Percentiles rank a stretch among this genome's conserved stretches.
Conservation (phyloP, 2,888 invertebrate species). For the Polydrusus tereticollis region DNA sequence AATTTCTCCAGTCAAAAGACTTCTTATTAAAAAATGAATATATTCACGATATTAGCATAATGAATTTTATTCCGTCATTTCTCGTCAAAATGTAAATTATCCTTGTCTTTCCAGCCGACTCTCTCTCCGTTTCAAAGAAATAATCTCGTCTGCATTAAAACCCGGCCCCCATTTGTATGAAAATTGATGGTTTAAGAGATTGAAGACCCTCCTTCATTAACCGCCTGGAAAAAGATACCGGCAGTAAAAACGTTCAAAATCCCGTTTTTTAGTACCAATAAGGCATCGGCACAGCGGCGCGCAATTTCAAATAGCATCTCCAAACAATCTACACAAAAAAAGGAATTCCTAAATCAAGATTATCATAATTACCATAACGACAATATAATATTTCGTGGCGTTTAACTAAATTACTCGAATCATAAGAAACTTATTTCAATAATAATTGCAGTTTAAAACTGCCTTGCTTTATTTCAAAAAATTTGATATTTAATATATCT, state of each 20-base stretch:
- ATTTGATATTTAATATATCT: no score
- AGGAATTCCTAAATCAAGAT: no score
- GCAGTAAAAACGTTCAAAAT: slow-evolving; percentile 19
- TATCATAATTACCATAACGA: no score
- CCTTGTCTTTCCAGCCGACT: neutral
- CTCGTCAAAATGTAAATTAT: slow-evolving; percentile 14
- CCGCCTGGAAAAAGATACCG: slow-evolving; percentile 24
- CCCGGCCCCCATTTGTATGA: slow-evolving; percentile 24
- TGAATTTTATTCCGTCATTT: slow-evolving; percentile 3
- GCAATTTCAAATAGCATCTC: no score
- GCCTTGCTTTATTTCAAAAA: no score
- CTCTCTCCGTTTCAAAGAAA: neutral
- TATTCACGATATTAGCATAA: neutral
- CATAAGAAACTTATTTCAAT: no score
- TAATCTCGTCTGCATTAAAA: slow-evolving; percentile 16
- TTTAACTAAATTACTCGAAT: no score
- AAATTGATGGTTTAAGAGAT: slow-evolving; percentile 30
- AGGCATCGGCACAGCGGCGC: neutral
- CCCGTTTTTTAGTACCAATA: slow-evolving; percentile 24
- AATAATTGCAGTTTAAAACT: no score
- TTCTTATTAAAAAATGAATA: neutral
- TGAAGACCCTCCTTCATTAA: slow-evolving; percentile 20
- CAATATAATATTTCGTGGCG: no score
- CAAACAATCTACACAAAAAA: no score
- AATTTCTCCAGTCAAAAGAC: neutral